These are phyloP conservation scores for Pseudorectes ferrugineus DNA, from an alignment of 2,113 vertebrate genomes.

Conservation along the genomic window DNA sequence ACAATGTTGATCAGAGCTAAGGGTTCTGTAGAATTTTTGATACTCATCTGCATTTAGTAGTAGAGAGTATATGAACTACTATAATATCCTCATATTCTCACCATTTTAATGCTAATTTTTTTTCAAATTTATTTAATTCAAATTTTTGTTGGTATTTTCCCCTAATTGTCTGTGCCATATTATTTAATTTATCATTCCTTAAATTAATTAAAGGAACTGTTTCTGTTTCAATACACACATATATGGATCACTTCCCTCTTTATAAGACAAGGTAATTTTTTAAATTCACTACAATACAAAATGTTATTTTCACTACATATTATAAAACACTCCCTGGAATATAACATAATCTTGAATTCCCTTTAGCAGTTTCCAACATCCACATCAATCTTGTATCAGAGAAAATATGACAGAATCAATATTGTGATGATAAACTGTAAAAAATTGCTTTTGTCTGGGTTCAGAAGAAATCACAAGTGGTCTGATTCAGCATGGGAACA, in stretches of 20 bases:
- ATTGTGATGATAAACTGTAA: constrained; percentile 55
- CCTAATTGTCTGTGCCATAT: background rate
- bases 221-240: background rate
- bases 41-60: background rate
- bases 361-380: constrained; percentile 49
- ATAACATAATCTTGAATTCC: constrained; percentile 35
- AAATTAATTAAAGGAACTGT: background rate
- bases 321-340: background rate
- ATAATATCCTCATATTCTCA: background rate
- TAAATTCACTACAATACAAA: background rate
- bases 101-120: background rate
- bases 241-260: background rate
- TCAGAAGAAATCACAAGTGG: constrained; percentile 13
- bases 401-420: constrained; percentile 59
- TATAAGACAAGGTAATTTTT: background rate
- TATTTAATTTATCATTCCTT: background rate
- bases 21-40: background rate
- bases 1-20: background rate
- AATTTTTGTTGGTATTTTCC: fast-evolving
- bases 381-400: constrained; percentile 50
- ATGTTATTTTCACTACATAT: background rate
- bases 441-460: constrained; percentile 48
- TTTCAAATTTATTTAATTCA: background rate
- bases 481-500: background rate
- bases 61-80: background rate